Evolutionary conservation across 1,140 invertebrate genomes (phyloP), one percentile per base, ranked within the genome.

Genomic region (Cherax destructor): DNA sequence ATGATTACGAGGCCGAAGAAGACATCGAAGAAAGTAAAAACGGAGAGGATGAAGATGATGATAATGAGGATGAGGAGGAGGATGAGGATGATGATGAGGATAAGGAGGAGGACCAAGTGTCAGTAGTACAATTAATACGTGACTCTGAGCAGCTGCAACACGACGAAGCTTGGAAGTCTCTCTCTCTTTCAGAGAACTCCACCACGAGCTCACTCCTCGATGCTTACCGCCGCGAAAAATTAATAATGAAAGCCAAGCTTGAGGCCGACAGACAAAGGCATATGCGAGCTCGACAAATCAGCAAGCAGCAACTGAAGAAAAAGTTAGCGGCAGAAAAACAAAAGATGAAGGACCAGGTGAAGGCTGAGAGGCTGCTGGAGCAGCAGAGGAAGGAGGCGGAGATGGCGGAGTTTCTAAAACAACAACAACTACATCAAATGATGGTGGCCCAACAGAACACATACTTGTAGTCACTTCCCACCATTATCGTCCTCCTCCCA

Each of bases 261-360:
- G 79, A 69, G 16, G 78, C 61, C 0, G 84, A 91, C 21, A 50
- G 79, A 21, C 59, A 56, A 61, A 69, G 79, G 13, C n/a, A 24
- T 21, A 7, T 18, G 41, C n/a, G 79, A 52, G 84, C 78, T 7
- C 16, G 11, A 18, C 78, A 24, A 21, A 49, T 49, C n/a, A 61
- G 21, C 4, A 89, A 89, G 21, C 79, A 59, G 11, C 13, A 11
- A 10, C 49, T 74, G 13, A 50, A 56, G 47, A 21, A 3, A 2
- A 88, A 49, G 11, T 21, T 81, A 21, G 78, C 78, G 18, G 86
- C 30, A 41, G 65, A 81, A 21, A 91, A 91, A 59, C 18, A 47
- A 49, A 86, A 52, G 83, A n/a, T 86, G 30, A 77, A 41, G 59
- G 77, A 77, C 9, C 61, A 81, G 52, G 41, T 56, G 77, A 84